phyloP scores from a whole-genome alignment of 2,888 invertebrate genomes.

The Campopleginae sp. region DNA sequence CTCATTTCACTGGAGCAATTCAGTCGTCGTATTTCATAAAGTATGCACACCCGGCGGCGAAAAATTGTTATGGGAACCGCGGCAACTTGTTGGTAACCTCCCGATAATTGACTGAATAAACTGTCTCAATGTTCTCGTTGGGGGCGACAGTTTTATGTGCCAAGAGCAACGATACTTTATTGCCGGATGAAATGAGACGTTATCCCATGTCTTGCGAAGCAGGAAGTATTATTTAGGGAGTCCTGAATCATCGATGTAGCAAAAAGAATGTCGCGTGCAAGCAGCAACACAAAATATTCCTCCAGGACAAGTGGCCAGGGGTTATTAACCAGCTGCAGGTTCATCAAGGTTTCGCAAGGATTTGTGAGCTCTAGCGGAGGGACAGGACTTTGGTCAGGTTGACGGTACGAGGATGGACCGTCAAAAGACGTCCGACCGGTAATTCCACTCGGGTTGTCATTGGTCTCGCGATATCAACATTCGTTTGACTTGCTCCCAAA shows the following conservation, averaged over 20 bases:
- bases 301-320: not conserved
- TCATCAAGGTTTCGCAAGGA: not conserved
- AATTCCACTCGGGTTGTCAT: not conserved
- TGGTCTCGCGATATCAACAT: conserved; percentile 8
- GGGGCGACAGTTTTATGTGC: conserved; percentile 15
- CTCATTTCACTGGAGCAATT: conserved; percentile 40
- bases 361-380: not conserved
- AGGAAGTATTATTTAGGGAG: conserved; percentile 22
- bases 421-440: conserved; percentile 1
- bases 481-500: conserved; percentile 6
- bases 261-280: not conserved
- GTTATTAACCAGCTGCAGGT: not conserved
- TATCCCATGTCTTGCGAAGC: conserved; percentile 6
- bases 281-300: not conserved
- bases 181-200: conserved; percentile 32
- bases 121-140: conserved; percentile 38
- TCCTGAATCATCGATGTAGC: not conserved
- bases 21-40: conserved; percentile 32
- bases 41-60: conserved; percentile 65
- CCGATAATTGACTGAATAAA: conserved; percentile 64
- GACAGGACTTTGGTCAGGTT: not conserved
- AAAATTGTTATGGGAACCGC: conserved; percentile 64
- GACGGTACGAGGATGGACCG: not conserved
- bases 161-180: conserved; percentile 41
- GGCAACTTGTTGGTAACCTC: conserved; percentile 51